Conservation (phyloP, 2,113 vertebrate species). For the Podilymbus podiceps region DNA sequence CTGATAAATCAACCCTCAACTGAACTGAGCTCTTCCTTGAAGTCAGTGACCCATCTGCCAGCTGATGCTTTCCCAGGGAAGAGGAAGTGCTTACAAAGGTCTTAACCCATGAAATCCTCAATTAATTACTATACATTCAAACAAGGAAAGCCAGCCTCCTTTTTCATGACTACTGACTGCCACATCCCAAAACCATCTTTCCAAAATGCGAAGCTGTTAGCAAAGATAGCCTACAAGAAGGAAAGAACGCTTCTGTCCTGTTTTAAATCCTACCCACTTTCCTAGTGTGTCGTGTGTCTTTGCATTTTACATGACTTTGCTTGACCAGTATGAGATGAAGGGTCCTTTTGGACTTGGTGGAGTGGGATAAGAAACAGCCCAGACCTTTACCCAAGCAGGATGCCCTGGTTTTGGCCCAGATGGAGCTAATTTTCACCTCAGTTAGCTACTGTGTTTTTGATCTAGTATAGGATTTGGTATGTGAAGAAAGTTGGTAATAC, state of each 20-base stretch:
- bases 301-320: neutral
- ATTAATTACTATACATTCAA: neutral
- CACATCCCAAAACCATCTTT: neutral
- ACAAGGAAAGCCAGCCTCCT: neutral
- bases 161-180: neutral
- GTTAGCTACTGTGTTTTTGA: too few relatives aligned
- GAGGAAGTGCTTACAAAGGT: neutral
- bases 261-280: neutral
- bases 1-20: neutral
- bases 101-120: neutral
- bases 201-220: neutral
- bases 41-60: neutral
- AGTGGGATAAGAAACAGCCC: neutral
- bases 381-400: neutral
- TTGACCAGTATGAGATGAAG: neutral
- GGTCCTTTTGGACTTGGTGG: neutral
- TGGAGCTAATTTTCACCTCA: too few relatives aligned
- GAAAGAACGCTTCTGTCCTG: neutral
- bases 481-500: too few relatives aligned
- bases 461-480: too few relatives aligned
- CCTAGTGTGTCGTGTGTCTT: neutral
- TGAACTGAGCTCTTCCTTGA: neutral
- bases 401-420: too few relatives aligned
- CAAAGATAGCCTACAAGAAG: neutral
- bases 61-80: neutral